A percentile compares a stretch with the other conserved stretches of the same genome.
phyloP scores from a whole-genome alignment of 2,888 invertebrate genomes.

The Hydrotaea diabolus region DNA sequence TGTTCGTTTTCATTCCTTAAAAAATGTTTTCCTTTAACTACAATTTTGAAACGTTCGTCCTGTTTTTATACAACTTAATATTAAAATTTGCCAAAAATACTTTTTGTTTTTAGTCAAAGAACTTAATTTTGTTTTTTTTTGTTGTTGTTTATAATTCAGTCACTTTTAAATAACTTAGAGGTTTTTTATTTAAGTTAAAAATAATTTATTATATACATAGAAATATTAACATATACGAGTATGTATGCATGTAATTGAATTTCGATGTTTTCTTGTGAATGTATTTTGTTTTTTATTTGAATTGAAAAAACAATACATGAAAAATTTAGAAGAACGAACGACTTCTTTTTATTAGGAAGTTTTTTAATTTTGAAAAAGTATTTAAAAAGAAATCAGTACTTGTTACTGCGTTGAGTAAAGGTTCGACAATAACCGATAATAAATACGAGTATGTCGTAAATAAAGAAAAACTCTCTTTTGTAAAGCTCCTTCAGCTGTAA shows the following conservation, averaged over 20 bases:
- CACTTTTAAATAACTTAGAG: conserved; percentile 57
- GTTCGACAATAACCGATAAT: too few relatives aligned
- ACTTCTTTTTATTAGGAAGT: too few relatives aligned
- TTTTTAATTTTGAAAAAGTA: too few relatives aligned
- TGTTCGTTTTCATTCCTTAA: conserved; percentile 30
- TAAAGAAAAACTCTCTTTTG: too few relatives aligned
- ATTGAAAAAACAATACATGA: not conserved
- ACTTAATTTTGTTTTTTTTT: conserved; percentile 43
- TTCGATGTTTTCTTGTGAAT: conserved; percentile 54
- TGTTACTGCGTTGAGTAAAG: too few relatives aligned
- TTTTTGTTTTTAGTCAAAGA: conserved; percentile 59
- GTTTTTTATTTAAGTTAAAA: conserved; percentile 60
- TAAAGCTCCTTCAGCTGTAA: too few relatives aligned
- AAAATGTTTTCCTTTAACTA: conserved; percentile 38
- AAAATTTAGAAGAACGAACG: not conserved
- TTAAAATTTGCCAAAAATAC: conserved; percentile 63
- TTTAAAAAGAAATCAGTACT: too few relatives aligned
- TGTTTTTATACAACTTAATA: conserved; percentile 55
- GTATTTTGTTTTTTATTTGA: not conserved
- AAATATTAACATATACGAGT: conserved; percentile 56
- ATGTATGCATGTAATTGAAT: conserved; percentile 31
- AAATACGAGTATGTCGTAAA: too few relatives aligned
- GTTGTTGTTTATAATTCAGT: conserved; percentile 56
- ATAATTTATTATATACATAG: conserved; percentile 54
- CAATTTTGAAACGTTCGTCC: conserved; percentile 54